phyloP scores from a whole-genome alignment of 2,113 vertebrate genomes.

The Odontesthes bonariensis region DNA sequence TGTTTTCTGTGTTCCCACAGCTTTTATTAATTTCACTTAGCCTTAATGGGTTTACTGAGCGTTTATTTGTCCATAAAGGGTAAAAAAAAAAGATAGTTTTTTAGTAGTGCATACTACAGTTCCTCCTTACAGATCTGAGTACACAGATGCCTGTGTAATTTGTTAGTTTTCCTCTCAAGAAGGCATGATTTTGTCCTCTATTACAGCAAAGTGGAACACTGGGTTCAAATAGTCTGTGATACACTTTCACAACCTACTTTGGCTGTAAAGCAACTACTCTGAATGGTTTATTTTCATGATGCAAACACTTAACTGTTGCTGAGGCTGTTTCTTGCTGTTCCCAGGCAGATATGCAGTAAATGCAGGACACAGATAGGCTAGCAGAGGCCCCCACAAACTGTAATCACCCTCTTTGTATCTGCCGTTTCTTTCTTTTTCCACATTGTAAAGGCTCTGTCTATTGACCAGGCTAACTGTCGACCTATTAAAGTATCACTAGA shows the following conservation, averaged over 20 bases:
- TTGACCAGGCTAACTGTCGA: slow-evolving; percentile 18
- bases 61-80: slow-evolving; percentile 65
- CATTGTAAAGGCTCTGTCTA: neutral
- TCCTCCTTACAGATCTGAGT: slow-evolving; percentile 38
- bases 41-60: slow-evolving; percentile 64
- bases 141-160: slow-evolving; percentile 42
- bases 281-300: slow-evolving; percentile 34
- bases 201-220: slow-evolving; percentile 49
- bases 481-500: slow-evolving; percentile 9
- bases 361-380: slow-evolving; percentile 10
- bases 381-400: slow-evolving; percentile 12
- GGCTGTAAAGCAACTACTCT: slow-evolving; percentile 20
- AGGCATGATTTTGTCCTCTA: slow-evolving; percentile 14
- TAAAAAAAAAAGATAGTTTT: slow-evolving; percentile 54
- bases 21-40: slow-evolving; percentile 58
- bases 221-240: slow-evolving; percentile 22
- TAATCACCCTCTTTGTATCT: slow-evolving; percentile 23
- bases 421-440: neutral
- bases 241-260: slow-evolving; percentile 33
- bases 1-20: slow-evolving; percentile 31
- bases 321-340: slow-evolving; percentile 23
- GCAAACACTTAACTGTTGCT: slow-evolving; percentile 21
- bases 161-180: slow-evolving; percentile 37
- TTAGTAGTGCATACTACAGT: slow-evolving; percentile 18
- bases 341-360: slow-evolving; percentile 44